Base-by-base conservation (phyloP, 2,888 invertebrate species). In the Agriopis marginaria region DNA sequence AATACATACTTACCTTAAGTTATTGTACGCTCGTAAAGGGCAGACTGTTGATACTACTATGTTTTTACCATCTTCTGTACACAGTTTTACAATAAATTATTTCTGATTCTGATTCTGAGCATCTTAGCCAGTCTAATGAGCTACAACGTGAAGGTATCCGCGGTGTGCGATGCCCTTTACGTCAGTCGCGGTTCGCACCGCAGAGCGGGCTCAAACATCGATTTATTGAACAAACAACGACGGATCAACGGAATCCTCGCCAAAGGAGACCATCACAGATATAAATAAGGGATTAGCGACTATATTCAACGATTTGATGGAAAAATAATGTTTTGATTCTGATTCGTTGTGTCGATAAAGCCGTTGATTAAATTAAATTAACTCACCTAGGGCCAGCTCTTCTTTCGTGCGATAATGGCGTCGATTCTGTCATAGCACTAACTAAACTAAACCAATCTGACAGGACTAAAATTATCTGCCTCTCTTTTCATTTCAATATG, bases 201-300 rank as follows among this genome's bases (percentile, higher is more conserved):
- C 60, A 68, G 61, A 59, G 56, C 61, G 49, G 44, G 70, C 69
- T 73, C 76, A 78, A 78, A 77, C 75, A 78, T 73, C 72, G 77
- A 78, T 79, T 75, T 74, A 73, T 72, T 69, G 72, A 65, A 72
- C 66, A 78, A 79, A 77, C 73, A 77, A 61, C 68, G 63, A 55
- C 71, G 64, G 74, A 71, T 78, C 68, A 55, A 64, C 71, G 54
- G 63, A 71, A 71, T 58, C 68, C 63, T 42, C 65, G 63, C 61
- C 49, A 63, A 63, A 60, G 64, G 72, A 67, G 45, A 58, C 70
- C 47, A 56, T 39, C 60, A 44, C 61, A 60, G 39, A 54, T 64
- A 63, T 70, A 69, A 69, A 60, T 60, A 64, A 62, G 17, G 12
- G 65, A 68, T 70, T 65, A 65, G 11, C 3, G 56, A 23, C 32